Percentiles rank a stretch among this genome's conserved stretches.
Conservation (phyloP, 2,113 vertebrate species). For the Pavo muticus region DNA sequence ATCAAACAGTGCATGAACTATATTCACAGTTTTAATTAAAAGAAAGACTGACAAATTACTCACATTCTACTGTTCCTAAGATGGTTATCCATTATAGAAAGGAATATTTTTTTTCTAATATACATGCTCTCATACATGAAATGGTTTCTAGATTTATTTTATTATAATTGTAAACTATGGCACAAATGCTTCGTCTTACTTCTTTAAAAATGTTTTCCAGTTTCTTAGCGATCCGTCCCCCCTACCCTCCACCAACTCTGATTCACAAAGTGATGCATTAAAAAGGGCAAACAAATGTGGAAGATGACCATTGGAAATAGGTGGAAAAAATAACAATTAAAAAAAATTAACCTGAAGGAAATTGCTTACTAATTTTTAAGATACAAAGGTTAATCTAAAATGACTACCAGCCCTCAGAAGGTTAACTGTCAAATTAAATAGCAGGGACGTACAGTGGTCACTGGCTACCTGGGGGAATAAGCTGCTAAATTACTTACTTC, state of each 20-base stretch:
- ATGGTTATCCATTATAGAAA: constrained; percentile 63
- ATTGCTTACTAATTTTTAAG: constrained; percentile 50
- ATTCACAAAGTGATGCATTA: background rate
- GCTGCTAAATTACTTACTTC: constrained; percentile 70
- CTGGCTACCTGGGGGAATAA: constrained; percentile 63
- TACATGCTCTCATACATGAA: constrained; percentile 69
- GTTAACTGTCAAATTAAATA: constrained; percentile 63
- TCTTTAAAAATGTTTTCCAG: constrained; percentile 48
- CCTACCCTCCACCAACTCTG: background rate
- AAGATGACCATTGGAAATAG: background rate
- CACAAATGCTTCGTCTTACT: constrained; percentile 65
- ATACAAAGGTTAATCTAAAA: constrained; percentile 63
- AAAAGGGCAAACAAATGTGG: background rate
- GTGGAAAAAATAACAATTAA: constrained; percentile 19
- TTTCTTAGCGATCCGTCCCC: background rate
- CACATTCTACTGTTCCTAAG: constrained; percentile 63
- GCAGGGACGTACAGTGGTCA: constrained; percentile 41
- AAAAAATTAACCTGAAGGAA: constrained; percentile 50
- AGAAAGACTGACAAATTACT: constrained; percentile 73
- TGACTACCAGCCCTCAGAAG: constrained; percentile 32
- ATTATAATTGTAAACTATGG: constrained; percentile 62
- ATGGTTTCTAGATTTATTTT: constrained; percentile 69
- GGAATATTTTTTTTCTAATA: constrained; percentile 40
- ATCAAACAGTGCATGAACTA: constrained; percentile 71
- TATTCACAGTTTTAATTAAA: constrained; percentile 74